Conservation (phyloP, 2,113 vertebrate genomes). For the Ctenomys sociabilis region DNA sequence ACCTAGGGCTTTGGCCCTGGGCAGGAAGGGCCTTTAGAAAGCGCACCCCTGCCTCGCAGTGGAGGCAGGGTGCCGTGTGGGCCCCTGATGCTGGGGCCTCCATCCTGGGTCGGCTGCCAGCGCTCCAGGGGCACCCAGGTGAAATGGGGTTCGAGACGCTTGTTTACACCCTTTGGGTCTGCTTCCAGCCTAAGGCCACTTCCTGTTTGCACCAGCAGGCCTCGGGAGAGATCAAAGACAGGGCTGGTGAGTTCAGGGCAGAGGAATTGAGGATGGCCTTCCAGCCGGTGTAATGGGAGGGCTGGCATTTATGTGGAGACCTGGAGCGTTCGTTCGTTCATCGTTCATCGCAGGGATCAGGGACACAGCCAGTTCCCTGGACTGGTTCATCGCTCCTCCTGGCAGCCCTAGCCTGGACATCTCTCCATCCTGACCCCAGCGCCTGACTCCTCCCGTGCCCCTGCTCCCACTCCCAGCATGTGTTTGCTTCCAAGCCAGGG, state of each 20-base stretch:
- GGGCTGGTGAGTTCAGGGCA: slow-evolving; percentile 70
- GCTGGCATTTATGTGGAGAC: slow-evolving; percentile 47
- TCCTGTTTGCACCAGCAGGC: slow-evolving; percentile 76
- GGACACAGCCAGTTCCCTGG: slow-evolving; percentile 29
- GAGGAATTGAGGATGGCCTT: slow-evolving; percentile 68
- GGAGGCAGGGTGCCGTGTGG: background rate
- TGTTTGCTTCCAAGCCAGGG: background rate
- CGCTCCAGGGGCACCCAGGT: background rate
- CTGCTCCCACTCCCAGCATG: background rate
- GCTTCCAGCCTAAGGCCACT: slow-evolving; percentile 77
- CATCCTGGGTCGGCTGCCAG: background rate
- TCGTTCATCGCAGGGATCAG: background rate
- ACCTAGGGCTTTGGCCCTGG: background rate
- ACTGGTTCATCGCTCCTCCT: background rate
- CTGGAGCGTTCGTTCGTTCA: background rate
- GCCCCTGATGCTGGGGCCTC: background rate
- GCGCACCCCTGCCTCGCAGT: background rate
- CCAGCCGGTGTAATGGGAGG: slow-evolving; percentile 51
- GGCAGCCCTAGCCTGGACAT: background rate
- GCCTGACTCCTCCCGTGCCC: background rate
- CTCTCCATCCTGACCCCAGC: background rate
- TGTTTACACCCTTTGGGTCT: slow-evolving; percentile 66
- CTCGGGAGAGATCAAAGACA: slow-evolving; percentile 78
- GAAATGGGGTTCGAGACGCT: slow-evolving; percentile 11
- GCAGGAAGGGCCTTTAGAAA: background rate